These are phyloP conservation scores for Ethmia dodecea DNA, from an alignment of 2,888 invertebrate genomes.

Conservation along the genomic window DNA sequence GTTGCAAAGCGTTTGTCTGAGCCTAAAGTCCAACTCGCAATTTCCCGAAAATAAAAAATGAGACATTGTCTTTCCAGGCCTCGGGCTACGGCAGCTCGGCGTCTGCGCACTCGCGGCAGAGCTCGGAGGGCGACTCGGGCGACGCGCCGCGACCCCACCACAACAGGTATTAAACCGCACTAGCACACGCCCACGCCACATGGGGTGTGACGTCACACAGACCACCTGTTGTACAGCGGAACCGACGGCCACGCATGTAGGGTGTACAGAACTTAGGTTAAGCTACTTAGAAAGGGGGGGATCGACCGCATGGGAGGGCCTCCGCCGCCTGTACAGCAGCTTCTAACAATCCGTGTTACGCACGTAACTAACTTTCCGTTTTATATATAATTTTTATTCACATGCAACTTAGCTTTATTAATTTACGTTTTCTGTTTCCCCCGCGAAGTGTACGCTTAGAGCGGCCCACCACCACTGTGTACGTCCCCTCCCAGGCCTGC, in stretches of 20 bases:
- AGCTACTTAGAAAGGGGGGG: too few relatives aligned
- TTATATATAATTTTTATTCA: slow-evolving; percentile 9
- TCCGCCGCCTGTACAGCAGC: slow-evolving; percentile 26
- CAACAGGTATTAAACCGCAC: slow-evolving; percentile 49
- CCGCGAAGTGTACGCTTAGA: slow-evolving; percentile 43
- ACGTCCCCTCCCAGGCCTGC: slow-evolving; percentile 31
- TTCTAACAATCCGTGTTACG: slow-evolving; percentile 26
- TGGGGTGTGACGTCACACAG: too few relatives aligned
- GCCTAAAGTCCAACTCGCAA: too few relatives aligned
- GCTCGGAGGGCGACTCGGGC: slow-evolving; percentile 84
- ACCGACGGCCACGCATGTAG: too few relatives aligned
- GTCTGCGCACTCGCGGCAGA: slow-evolving; percentile 92
- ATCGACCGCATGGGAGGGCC: neutral
- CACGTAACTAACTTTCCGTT: slow-evolving; percentile 48
- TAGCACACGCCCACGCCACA: neutral
- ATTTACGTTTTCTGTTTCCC: slow-evolving; percentile 44
- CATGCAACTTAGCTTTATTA: slow-evolving; percentile 35
- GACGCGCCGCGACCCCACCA: slow-evolving; percentile 48
- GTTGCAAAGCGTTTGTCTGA: too few relatives aligned
- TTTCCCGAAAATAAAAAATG: neutral
- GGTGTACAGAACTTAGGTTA: too few relatives aligned
- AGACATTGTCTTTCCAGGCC: slow-evolving; percentile 80
- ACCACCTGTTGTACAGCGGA: too few relatives aligned
- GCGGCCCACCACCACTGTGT: slow-evolving; percentile 38
- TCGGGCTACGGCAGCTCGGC: slow-evolving; percentile 95